Conservation (phyloP, 2,113 vertebrate genomes). For the Dascyllus trimaculatus region DNA sequence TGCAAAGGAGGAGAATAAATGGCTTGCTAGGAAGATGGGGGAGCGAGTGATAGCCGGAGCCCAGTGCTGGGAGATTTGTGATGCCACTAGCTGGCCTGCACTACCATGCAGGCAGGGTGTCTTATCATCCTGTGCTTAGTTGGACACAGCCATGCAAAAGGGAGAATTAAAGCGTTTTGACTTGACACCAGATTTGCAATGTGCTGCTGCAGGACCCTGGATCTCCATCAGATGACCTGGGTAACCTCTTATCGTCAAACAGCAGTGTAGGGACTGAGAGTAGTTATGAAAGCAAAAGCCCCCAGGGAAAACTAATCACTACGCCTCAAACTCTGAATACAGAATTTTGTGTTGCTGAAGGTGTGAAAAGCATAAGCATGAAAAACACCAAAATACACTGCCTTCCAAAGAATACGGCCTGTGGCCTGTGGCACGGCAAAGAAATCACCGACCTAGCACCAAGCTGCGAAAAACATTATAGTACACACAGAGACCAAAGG, state of each 20-base stretch:
- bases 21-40: conserved; percentile 2
- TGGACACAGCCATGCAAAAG: not conserved
- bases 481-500: not conserved
- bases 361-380: not conserved
- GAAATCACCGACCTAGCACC: not conserved
- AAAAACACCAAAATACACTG: not conserved
- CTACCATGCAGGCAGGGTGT: conserved; percentile 28
- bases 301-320: not conserved
- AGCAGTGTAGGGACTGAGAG: conserved; percentile 4
- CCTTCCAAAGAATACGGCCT: not conserved
- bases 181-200: conserved; percentile 24
- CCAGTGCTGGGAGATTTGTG: conserved; percentile 25
- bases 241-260: conserved; percentile 8
- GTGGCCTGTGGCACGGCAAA: not conserved
- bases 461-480: conserved; percentile 1
- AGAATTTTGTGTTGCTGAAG: not conserved
- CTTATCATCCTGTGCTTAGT: conserved; percentile 24
- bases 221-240: conserved; percentile 23
- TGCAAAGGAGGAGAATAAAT: conserved; percentile 14
- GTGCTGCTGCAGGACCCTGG: conserved; percentile 6
- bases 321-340: not conserved
- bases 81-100: conserved; percentile 13
- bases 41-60: conserved; percentile 19
- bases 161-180: not conserved
- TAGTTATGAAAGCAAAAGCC: conserved; percentile 18